Conservation (phyloP, 2,888 invertebrate species). For the Thera britannica region DNA sequence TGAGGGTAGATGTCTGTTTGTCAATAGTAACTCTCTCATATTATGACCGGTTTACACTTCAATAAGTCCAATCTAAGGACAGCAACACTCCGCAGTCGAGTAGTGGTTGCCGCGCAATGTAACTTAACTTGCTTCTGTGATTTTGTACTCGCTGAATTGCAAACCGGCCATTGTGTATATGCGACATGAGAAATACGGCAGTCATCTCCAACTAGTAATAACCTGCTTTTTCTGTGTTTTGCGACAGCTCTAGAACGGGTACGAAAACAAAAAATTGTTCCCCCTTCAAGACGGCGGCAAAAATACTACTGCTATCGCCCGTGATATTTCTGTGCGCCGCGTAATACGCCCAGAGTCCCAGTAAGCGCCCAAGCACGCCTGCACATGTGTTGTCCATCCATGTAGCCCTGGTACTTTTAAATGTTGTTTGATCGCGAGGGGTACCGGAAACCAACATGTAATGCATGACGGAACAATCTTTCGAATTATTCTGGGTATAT, state of each 20-base stretch:
- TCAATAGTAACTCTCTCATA: not conserved
- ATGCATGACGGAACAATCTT: constrained; percentile 22
- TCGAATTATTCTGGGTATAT: not conserved
- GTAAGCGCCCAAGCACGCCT: constrained; percentile 79
- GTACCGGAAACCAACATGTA: not conserved
- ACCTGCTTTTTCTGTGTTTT: constrained; percentile 73
- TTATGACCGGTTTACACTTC: not conserved
- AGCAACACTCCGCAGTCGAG: not conserved
- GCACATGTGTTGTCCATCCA: constrained; percentile 63
- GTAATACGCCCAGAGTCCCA: constrained; percentile 71
- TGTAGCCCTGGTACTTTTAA: constrained; percentile 40
- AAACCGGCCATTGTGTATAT: constrained; percentile 17
- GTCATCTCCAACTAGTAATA: constrained; percentile 37
- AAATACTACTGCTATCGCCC: constrained; percentile 90
- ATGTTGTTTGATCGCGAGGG: constrained; percentile 40
- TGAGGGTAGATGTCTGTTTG: not conserved
- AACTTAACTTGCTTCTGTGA: not conserved
- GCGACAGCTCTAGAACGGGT: constrained; percentile 84
- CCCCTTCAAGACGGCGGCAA: constrained; percentile 91
- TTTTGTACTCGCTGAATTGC: not conserved
- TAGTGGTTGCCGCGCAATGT: not conserved
- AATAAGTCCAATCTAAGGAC: not conserved
- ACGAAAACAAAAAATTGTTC: constrained; percentile 88
- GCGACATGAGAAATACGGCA: constrained; percentile 30
- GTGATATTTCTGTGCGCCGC: constrained; percentile 91